Evolutionary conservation across 1,140 invertebrate species (phyloP).

Genomic region (Thaumetopoea pityocampa): DNA sequence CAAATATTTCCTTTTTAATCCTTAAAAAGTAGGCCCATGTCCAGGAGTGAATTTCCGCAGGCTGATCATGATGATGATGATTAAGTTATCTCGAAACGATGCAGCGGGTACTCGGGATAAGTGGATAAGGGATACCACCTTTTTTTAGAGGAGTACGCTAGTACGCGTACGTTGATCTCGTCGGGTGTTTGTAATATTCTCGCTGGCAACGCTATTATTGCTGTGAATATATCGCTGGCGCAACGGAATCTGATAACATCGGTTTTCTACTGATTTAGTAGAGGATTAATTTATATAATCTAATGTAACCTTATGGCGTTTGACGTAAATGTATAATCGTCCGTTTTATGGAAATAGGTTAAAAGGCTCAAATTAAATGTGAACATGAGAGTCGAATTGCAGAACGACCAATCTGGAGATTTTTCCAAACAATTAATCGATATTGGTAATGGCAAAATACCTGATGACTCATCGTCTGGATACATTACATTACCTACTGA

Average conservation of each 20-base stretch:
- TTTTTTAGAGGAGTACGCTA: no score
- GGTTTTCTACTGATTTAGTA: slow-evolving; percentile 5
- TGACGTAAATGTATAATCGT: no score
- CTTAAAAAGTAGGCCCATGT: no score
- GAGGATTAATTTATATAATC: no score
- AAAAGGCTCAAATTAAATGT: slow-evolving; percentile 48
- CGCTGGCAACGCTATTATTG: slow-evolving; percentile 28
- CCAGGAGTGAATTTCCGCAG: no score
- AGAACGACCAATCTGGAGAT: slow-evolving; percentile 40
- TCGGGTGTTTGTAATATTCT: slow-evolving; percentile 50
- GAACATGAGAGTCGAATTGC: slow-evolving; percentile 56
- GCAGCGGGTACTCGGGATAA: no score
- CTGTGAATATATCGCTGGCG: slow-evolving; percentile 25
- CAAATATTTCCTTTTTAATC: no score
- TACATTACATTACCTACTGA: slow-evolving; percentile 48
- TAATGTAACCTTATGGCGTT: no score
- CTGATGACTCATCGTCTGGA: slow-evolving; percentile 33
- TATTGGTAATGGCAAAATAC: slow-evolving; percentile 60
- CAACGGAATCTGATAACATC: slow-evolving; percentile 23
- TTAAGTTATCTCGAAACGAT: no score
- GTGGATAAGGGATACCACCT: no score
- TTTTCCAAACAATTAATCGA: slow-evolving; percentile 30
- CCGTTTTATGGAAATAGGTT: slow-evolving; percentile 51
- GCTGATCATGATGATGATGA: no score
- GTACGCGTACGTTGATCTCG: no score